Evolutionary conservation across 23 tunicate species (phyloP).

Genomic region (Botrylloides violaceus): DNA sequence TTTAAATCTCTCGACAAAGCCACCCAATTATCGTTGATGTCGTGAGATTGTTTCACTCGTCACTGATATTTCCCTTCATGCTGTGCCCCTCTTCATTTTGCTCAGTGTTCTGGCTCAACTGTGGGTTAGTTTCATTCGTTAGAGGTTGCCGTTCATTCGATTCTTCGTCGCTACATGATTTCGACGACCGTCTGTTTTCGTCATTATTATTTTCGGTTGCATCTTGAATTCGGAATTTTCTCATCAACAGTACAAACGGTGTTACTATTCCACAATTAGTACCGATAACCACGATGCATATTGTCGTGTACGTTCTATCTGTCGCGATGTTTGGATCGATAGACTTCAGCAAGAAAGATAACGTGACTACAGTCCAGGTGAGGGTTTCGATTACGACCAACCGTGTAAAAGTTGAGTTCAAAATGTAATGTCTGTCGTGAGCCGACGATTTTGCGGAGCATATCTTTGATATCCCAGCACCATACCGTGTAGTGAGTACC

Average conservation of each 20-base stretch:
- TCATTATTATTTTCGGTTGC: background rate
- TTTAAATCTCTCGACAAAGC: too few species aligned
- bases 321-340: constrained; percentile 1
- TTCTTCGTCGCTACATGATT: too few species aligned
- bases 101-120: too few species aligned
- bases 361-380: constrained; percentile 5
- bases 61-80: too few species aligned
- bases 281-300: constrained; percentile 6
- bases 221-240: constrained; percentile 2
- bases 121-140: too few species aligned
- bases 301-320: constrained; percentile 1
- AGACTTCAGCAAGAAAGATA: constrained; percentile 2
- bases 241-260: constrained; percentile 4
- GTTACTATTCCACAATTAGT: constrained; percentile 10
- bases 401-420: constrained; percentile 1
- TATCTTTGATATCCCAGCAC: background rate
- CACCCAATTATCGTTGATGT: too few species aligned
- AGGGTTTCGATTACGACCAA: constrained; percentile 4
- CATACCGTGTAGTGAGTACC: constrained; percentile 16
- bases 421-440: background rate
- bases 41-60: too few species aligned
- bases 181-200: too few species aligned
- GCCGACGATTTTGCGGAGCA: background rate
- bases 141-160: too few species aligned
- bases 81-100: too few species aligned